Conservation (phyloP, 2,888 invertebrate genomes). For the Palloptera scutellata region DNA sequence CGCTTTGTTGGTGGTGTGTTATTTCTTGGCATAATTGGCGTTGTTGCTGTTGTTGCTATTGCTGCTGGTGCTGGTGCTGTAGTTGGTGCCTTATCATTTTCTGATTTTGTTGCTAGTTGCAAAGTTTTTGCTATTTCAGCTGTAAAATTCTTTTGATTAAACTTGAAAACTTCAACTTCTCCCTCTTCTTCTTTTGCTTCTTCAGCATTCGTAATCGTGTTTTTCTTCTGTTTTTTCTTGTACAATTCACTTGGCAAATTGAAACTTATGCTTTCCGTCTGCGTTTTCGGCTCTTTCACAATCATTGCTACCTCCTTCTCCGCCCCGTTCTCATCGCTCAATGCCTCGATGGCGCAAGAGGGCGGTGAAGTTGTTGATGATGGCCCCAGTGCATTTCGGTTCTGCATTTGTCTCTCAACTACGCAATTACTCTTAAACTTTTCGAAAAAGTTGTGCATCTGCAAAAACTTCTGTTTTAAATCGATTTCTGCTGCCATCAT, state of each 20-base stretch:
- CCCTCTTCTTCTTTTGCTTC: constrained; percentile 5
- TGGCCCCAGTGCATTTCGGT: background rate
- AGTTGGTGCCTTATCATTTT: constrained; percentile 25
- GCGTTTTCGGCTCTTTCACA: constrained; percentile 3
- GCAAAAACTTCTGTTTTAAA: constrained; percentile 54
- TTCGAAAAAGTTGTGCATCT: constrained; percentile 56
- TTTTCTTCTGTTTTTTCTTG: constrained; percentile 19
- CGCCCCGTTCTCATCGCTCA: background rate
- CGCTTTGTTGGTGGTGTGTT: constrained; percentile 39
- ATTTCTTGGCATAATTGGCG: constrained; percentile 23
- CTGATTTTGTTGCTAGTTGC: constrained; percentile 23
- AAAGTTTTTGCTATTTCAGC: constrained; percentile 22
- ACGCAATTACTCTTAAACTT: constrained; percentile 49
- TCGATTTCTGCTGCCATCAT: constrained; percentile 40
- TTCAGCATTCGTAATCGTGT: constrained; percentile 11
- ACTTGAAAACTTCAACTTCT: constrained; percentile 28
- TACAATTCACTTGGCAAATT: constrained; percentile 35
- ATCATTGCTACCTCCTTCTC: background rate
- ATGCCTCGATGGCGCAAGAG: constrained; percentile 30
- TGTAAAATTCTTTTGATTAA: constrained; percentile 29
- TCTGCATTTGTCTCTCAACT: constrained; percentile 23
- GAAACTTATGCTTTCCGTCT: constrained; percentile 31
- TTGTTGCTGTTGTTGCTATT: constrained; percentile 18
- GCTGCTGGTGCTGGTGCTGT: constrained; percentile 28
- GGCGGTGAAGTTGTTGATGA: constrained; percentile 26